Conservation (phyloP, 2,888 invertebrate species). For the Harpagoxenus sublaevis region DNA sequence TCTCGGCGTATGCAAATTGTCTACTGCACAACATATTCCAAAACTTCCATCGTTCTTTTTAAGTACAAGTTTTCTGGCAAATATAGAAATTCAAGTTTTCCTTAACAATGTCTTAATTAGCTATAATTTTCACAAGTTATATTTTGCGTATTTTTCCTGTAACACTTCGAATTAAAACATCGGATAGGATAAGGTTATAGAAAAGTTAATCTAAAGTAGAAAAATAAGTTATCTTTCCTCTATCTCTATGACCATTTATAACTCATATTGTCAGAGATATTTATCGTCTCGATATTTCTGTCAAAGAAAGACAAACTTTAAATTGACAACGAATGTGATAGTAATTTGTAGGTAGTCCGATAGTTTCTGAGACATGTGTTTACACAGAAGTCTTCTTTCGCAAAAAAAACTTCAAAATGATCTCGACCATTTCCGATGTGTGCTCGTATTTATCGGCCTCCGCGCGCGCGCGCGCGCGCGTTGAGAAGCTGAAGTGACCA, state of each 20-base stretch:
- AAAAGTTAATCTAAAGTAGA: background rate
- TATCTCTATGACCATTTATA: background rate
- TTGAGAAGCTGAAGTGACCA: conserved; percentile 29
- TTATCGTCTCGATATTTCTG: background rate
- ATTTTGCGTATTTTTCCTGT: background rate
- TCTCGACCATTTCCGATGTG: background rate
- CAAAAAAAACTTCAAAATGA: background rate
- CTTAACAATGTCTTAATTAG: background rate
- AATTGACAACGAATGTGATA: background rate
- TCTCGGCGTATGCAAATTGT: background rate
- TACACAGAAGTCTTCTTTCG: background rate
- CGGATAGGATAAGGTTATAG: background rate
- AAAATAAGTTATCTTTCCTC: background rate
- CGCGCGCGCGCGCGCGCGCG: background rate
- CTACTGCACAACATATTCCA: background rate
- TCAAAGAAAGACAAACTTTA: background rate
- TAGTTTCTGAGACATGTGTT: background rate
- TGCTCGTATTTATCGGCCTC: conserved; percentile 29
- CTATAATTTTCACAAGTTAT: background rate
- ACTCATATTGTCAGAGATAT: background rate
- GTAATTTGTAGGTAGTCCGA: background rate
- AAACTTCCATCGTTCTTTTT: background rate
- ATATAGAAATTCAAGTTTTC: background rate
- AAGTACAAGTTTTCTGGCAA: background rate
- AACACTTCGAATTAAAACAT: background rate